phyloP scores from a whole-genome alignment of 2,797 vertebrate genomes.

The Somateria mollissima region DNA sequence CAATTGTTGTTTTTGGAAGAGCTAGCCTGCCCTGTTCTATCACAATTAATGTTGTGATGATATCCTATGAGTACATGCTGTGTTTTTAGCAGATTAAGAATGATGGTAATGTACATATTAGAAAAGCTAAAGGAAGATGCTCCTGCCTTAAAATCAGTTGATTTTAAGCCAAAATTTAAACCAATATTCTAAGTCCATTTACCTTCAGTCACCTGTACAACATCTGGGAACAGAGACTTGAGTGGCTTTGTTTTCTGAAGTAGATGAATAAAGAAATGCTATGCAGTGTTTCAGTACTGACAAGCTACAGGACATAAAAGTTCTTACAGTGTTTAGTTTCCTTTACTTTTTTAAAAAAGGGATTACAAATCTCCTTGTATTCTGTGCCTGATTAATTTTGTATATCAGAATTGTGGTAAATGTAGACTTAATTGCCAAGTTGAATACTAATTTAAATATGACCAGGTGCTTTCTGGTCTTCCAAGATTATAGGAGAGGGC shows the following conservation, averaged over 20 bases:
- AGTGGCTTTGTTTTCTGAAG: neutral
- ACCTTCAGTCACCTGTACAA: neutral
- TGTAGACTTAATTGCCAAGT: neutral
- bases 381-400: neutral
- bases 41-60: neutral
- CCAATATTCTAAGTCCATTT: neutral
- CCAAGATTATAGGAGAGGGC: neutral
- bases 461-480: neutral
- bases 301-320: neutral
- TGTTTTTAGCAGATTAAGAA: neutral
- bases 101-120: neutral
- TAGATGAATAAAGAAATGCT: neutral
- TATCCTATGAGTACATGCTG: neutral
- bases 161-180: neutral
- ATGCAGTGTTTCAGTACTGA: neutral
- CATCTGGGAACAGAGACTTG: neutral
- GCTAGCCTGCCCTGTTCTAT: neutral
- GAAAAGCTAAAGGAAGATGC: neutral
- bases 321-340: neutral
- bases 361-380: neutral
- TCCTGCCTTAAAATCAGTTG: neutral
- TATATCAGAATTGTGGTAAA: neutral
- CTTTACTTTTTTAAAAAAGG: neutral
- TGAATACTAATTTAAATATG: neutral
- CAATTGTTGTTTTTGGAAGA: neutral